Percentiles rank a stretch among this genome's conserved stretches.
Evolutionary conservation across 2,888 invertebrate species (phyloP).

Genomic region (Lycophotia porphyrea): DNA sequence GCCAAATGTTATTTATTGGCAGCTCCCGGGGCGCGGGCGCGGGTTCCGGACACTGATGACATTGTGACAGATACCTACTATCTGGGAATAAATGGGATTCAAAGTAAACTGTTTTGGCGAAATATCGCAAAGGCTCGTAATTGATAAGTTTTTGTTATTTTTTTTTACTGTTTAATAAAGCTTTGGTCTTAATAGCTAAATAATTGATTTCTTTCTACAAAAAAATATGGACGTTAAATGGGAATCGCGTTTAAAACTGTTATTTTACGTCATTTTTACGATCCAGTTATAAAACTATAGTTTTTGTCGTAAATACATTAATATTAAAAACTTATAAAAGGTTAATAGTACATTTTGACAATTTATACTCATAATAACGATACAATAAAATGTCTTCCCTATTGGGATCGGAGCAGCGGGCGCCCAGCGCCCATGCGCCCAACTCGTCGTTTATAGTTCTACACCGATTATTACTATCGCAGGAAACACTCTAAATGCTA

Average conservation of each 20-base stretch:
- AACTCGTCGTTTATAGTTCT: conserved; percentile 47
- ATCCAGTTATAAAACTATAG: conserved; percentile 55
- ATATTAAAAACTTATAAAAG: conserved; percentile 60
- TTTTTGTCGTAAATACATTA: conserved; percentile 50
- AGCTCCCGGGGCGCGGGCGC: conserved; percentile 2
- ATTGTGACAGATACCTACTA: conserved; percentile 25
- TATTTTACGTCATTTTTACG: conserved; percentile 52
- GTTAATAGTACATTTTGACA: conserved; percentile 60
- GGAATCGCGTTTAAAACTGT: conserved; percentile 33
- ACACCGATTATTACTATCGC: conserved; percentile 56
- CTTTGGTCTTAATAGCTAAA: not conserved
- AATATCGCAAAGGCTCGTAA: not conserved
- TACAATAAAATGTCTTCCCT: conserved; percentile 51
- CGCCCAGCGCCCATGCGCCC: conserved; percentile 9
- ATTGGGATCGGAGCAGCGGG: conserved; percentile 12
- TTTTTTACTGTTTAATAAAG: not conserved
- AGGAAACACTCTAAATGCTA: conserved; percentile 61
- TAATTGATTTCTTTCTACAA: not conserved
- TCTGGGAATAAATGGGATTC: conserved; percentile 31
- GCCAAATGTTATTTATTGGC: conserved; percentile 53
- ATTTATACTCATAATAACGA: conserved; percentile 55
- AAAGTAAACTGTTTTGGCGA: conserved; percentile 4
- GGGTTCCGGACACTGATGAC: conserved; percentile 26
- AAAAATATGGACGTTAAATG: conserved; percentile 14
- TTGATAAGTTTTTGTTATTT: conserved; percentile 1